Evolutionary conservation across 2,797 vertebrate genomes (phyloP), one percentile per base, ranked within the genome.

Genomic region (Phrynocephalus vlangalii): DNA sequence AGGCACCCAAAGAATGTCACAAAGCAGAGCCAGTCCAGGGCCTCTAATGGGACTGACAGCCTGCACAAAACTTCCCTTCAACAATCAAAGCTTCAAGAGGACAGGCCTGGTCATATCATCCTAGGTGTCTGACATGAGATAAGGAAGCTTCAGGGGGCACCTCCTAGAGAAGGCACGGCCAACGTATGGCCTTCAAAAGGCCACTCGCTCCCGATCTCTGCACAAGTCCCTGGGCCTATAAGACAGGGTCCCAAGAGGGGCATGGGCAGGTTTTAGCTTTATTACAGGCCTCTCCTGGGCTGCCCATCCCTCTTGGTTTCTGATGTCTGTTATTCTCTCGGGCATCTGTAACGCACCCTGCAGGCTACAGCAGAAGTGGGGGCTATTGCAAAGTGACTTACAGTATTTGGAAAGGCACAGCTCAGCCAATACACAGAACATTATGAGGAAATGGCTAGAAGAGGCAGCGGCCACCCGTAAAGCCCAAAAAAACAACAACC

Each of bases 381-480:
- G 88, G 83, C 88, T 86, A 81, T 63, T 56, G 82, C 87, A 86
- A 86, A 83, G 38, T 60, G 71, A 90, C 90, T 88, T 16, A 33
- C 15, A 88, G 81, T 50, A 38, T 24, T 26, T 33, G 83, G 84
- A 88, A 82, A 94, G 86, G 38, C 90, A 92, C 77, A 75, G 60
- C 30, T 82, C 38, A 81, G 33, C 86, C 63, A 78, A 26, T 10
- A n/a, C 86, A 87, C 9, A 92, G 92, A 26, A 84, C 88, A 87
- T 66, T 82, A 86, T 86, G 83, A 89, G 11, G 33, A 89, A 68
- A 82, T 50, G 13, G 26, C 79, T 86, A 70, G 79, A 48, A 91
- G 91, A 92, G 93, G 91, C 90, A 93, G 92, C 90, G 92, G 85
- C 78, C 88, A 78, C 2, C 6, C 67, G 88, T 86, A 81, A 91